Conservation (phyloP, 2,888 invertebrate genomes). For the Stegana nigrithorax region DNA sequence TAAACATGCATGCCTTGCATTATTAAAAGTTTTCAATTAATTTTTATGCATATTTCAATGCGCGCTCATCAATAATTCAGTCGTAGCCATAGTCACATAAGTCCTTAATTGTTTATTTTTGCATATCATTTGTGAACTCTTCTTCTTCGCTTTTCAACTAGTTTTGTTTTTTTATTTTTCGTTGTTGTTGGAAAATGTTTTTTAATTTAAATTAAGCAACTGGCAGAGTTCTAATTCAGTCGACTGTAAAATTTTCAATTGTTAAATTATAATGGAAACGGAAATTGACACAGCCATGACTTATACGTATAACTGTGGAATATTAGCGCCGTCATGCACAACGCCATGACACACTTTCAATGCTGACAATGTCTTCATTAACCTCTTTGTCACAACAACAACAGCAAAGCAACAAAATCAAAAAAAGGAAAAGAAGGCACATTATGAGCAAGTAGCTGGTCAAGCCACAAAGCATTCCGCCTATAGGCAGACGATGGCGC, state of each 20-base stretch:
- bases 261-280: constrained; percentile 36
- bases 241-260: constrained; percentile 45
- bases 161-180: background rate
- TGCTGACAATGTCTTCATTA: background rate
- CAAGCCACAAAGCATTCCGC: too few species aligned
- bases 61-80: constrained; percentile 24
- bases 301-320: too few species aligned
- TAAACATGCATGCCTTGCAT: constrained; percentile 24
- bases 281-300: constrained; percentile 31
- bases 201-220: constrained; percentile 30
- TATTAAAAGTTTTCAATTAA: constrained; percentile 41
- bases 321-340: background rate
- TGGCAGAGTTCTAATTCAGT: constrained; percentile 12
- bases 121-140: constrained; percentile 29
- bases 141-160: background rate
- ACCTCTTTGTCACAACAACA: too few species aligned
- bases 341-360: background rate
- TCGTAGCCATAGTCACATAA: background rate
- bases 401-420: too few species aligned
- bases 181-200: constrained; percentile 34
- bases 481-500: too few species aligned
- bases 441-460: too few species aligned
- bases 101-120: background rate
- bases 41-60: constrained; percentile 36
- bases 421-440: too few species aligned